phyloP scores from a whole-genome alignment of 1,140 invertebrate genomes.

The Lamellibrachia luymesi region DNA sequence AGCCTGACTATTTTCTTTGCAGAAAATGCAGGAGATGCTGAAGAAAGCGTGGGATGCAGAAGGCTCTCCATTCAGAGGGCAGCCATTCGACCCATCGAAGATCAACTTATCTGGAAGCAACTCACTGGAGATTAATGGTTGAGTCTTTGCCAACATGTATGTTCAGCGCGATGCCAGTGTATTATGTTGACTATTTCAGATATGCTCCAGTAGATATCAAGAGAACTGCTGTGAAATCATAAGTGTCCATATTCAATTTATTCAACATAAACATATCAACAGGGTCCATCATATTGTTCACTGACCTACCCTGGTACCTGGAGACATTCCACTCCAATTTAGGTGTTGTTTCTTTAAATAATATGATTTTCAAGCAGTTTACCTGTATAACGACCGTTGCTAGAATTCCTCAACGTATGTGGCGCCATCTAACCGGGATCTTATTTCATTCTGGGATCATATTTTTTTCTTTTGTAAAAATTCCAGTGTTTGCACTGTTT shows the following conservation, averaged over 20 bases:
- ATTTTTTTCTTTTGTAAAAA: neutral
- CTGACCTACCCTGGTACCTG: neutral
- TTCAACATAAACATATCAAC: neutral
- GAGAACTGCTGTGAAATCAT: neutral
- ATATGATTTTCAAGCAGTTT: no score
- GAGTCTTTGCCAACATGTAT: neutral
- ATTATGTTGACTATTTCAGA: neutral
- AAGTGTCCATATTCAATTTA: neutral
- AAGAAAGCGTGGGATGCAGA: slow-evolving; percentile 79
- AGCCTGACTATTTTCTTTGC: slow-evolving; percentile 30
- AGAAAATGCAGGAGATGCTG: slow-evolving; percentile 69
- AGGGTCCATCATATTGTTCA: neutral
- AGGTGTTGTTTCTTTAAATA: neutral
- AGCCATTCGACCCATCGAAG: slow-evolving; percentile 72
- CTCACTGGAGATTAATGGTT: neutral
- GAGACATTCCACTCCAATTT: neutral
- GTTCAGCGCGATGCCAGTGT: neutral
- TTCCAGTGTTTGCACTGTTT: neutral
- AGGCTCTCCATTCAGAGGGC: slow-evolving; percentile 80
- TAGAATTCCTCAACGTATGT: neutral
- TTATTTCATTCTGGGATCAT: neutral
- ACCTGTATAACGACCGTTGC: neutral
- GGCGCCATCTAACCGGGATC: neutral
- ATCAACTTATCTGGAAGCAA: slow-evolving; percentile 28
- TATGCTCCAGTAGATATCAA: neutral